Percentiles rank a stretch among this genome's conserved stretches.
phyloP scores from a whole-genome alignment of 2,113 vertebrate genomes.

The Indicator maculatus region DNA sequence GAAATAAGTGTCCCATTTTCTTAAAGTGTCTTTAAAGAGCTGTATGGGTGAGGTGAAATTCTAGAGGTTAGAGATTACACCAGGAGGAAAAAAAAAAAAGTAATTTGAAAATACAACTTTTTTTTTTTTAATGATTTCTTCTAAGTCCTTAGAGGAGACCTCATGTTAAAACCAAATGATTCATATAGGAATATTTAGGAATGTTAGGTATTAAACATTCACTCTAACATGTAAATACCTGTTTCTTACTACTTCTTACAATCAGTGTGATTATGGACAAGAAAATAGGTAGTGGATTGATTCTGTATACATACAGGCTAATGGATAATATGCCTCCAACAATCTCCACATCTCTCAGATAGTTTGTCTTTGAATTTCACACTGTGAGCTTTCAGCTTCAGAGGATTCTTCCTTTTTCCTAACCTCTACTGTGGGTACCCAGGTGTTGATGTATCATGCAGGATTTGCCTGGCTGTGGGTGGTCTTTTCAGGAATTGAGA shows the following conservation, averaged over 20 bases:
- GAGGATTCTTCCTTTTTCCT: background rate
- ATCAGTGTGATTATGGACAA: background rate
- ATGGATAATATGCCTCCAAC: background rate
- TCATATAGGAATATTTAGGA: background rate
- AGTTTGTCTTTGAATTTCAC: background rate
- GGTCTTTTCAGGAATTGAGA: background rate
- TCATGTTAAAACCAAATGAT: background rate
- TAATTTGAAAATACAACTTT: accelerated
- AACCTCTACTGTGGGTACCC: background rate
- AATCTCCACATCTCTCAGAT: background rate
- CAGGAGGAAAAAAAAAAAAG: background rate
- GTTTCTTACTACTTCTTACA: background rate
- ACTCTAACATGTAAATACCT: background rate
- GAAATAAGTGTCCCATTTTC: background rate
- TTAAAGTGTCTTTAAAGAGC: background rate
- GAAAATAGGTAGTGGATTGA: background rate
- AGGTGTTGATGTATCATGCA: no score
- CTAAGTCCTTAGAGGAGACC: background rate
- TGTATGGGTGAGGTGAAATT: background rate
- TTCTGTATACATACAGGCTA: background rate
- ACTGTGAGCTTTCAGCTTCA: background rate
- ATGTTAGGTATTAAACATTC: background rate
- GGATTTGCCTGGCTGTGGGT: accelerated
- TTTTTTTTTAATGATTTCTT: background rate
- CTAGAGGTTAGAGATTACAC: background rate